Percentiles rank a stretch among this genome's conserved stretches.
Evolutionary conservation across 2,113 vertebrate species (phyloP).

Genomic region (Emydura subglobosa): DNA sequence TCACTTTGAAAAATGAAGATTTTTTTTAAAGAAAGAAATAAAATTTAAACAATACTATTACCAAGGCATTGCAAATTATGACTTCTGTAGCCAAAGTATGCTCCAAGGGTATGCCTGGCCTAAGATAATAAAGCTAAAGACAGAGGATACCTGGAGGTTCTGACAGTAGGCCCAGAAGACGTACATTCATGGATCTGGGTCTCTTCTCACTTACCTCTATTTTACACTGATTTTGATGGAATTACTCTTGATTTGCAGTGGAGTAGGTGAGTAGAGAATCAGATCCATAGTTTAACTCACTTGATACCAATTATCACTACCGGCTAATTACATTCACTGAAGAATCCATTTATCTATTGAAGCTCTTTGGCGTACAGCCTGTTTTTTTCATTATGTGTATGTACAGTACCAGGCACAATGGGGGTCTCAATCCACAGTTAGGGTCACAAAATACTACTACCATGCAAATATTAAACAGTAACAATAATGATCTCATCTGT

Average conservation of each 20-base stretch:
- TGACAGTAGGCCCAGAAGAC: neutral
- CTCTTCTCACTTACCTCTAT: neutral
- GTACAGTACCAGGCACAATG: neutral
- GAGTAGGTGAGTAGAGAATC: neutral
- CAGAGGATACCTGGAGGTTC: neutral
- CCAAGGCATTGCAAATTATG: neutral
- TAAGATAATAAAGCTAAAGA: neutral
- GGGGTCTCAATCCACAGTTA: neutral
- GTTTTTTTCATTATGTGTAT: neutral
- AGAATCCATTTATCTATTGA: neutral
- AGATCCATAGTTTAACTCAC: neutral
- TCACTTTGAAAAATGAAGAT: neutral
- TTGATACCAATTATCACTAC: neutral
- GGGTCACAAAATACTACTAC: neutral
- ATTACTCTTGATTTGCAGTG: neutral
- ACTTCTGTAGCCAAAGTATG: neutral
- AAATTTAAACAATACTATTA: neutral
- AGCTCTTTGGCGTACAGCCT: constrained; percentile 18
- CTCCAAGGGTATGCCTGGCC: neutral
- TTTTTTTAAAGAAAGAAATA: neutral
- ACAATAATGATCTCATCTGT: neutral
- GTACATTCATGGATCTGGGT: neutral
- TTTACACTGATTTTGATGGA: neutral
- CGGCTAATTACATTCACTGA: neutral
- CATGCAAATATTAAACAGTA: neutral